A percentile compares a stretch with the other conserved stretches of the same genome.
These are phyloP conservation scores for Pagetopsis macropterus DNA, from an alignment of 2,797 vertebrate species.

Conservation along the genomic window DNA sequence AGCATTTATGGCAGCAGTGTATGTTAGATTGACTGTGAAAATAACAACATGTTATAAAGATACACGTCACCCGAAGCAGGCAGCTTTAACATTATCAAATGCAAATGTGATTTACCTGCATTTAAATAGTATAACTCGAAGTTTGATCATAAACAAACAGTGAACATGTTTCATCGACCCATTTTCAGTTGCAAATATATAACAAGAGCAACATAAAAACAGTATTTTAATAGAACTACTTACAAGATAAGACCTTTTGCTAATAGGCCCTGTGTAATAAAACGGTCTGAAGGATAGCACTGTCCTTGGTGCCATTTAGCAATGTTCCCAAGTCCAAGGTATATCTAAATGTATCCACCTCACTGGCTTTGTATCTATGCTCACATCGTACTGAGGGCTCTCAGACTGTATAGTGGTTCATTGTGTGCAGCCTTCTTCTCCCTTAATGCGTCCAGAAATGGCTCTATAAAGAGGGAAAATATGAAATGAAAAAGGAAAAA, in stretches of 20 bases:
- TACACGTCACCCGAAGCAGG: background rate
- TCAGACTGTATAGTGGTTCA: conserved; percentile 18
- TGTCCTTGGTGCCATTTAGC: conserved; percentile 33
- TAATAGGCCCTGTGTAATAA: conserved; percentile 25
- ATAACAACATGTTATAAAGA: too few species aligned
- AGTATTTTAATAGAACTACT: background rate
- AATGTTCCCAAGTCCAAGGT: conserved; percentile 29
- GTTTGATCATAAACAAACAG: background rate
- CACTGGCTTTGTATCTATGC: conserved; percentile 19
- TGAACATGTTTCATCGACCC: background rate
- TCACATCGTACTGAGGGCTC: conserved; percentile 22
- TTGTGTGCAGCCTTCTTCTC: conserved; percentile 32
- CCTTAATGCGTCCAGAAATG: conserved; percentile 30
- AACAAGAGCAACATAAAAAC: background rate
- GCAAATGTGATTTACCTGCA: conserved; percentile 2
- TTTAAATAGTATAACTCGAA: background rate
- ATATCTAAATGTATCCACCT: conserved; percentile 47
- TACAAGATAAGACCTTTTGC: background rate
- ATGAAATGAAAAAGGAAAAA: background rate
- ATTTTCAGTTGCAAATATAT: background rate
- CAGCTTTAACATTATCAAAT: conserved; percentile 3
- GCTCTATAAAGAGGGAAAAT: conserved; percentile 27
- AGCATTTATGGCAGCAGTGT: background rate
- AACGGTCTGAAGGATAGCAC: conserved; percentile 25
- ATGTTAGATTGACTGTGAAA: background rate